Evolutionary conservation across 2,113 vertebrate species (phyloP), one percentile per base, ranked within the genome.

Genomic region (Daubentonia madagascariensis): DNA sequence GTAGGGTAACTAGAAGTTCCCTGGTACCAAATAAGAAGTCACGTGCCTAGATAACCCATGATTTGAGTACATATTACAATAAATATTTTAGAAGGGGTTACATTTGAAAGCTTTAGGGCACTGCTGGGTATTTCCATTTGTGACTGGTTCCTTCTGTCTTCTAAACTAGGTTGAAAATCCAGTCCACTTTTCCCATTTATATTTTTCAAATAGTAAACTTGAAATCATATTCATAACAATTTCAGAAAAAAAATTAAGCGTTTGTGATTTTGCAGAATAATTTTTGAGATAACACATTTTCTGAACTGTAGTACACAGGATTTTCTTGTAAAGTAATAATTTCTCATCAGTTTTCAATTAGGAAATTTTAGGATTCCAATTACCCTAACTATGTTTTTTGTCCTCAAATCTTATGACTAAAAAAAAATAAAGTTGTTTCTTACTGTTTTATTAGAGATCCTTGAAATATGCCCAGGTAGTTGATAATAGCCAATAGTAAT

Each of bases 331-430:
- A 87, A 70, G 45, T 90, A 94, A 45, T 91, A 57, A 94, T 88
- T 93, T 81, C 32, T 95, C 22, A 79, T 59, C 28, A 59, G 45
- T 94, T 95, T 92, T 96, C 25, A 88, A 16, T 92, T 95, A 84
- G 88, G n/a, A 95, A 79, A 25, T 3, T 89, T 93, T 94, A 73
- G 22, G 35, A 75, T 52, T 20, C 28, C 22, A 67, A 0, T n/a
- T 48, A 81, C n/a, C 35, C 70, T 95, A 45, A 52, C 32, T 48
- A 32, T 48, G 0, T 0, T 22, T 88, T 97, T 97, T 81, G n/a
- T 40, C 37, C 78, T 57, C 1, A 88, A 75, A 79, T 84, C 18
- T 96, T 61, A 13, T 0, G 43, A 2, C 43, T 67, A 28, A 85
- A 35, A 95, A 89, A 70, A 6, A 86, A 50, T 65, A 89, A 84